phyloP scores from a whole-genome alignment of 1,140 invertebrate genomes.

The Dendroctonus ponderosae region DNA sequence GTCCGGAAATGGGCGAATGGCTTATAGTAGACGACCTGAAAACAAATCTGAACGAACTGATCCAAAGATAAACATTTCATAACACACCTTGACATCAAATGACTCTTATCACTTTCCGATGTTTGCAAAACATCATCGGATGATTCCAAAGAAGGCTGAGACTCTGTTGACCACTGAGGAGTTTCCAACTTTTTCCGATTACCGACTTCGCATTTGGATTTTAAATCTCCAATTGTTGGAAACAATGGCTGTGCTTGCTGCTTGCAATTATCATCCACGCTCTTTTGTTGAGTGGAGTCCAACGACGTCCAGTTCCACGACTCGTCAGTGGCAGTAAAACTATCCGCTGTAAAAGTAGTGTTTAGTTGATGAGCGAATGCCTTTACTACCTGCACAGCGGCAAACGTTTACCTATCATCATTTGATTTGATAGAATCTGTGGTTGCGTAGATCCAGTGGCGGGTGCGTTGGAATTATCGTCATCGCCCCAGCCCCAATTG shows the following conservation, averaged over 20 bases:
- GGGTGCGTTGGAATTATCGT: slow-evolving; percentile 48
- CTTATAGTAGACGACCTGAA: slow-evolving; percentile 48
- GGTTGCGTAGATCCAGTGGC: slow-evolving; percentile 14
- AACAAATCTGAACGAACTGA: background rate
- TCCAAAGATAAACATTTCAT: slow-evolving; percentile 5
- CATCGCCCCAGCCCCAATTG: slow-evolving; percentile 49
- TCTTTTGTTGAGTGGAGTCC: slow-evolving; percentile 18
- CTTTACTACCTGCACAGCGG: too few relatives aligned
- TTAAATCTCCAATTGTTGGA: slow-evolving; percentile 26
- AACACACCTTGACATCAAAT: slow-evolving; percentile 56
- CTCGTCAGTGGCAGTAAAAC: slow-evolving; percentile 49
- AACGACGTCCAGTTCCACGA: slow-evolving; percentile 51
- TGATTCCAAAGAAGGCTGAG: slow-evolving; percentile 61
- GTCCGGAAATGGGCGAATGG: slow-evolving; percentile 44
- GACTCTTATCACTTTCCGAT: slow-evolving; percentile 58
- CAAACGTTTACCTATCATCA: background rate
- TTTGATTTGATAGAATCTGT: slow-evolving; percentile 5
- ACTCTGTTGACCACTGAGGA: slow-evolving; percentile 62
- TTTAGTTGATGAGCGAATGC: background rate
- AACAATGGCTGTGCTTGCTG: slow-evolving; percentile 24
- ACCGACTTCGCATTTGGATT: background rate
- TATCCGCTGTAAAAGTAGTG: slow-evolving; percentile 43
- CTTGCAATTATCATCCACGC: background rate
- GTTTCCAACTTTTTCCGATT: slow-evolving; percentile 45
- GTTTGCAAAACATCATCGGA: slow-evolving; percentile 57